Conservation (phyloP, 2,888 invertebrate species). For the Eupeodes latifasciatus region DNA sequence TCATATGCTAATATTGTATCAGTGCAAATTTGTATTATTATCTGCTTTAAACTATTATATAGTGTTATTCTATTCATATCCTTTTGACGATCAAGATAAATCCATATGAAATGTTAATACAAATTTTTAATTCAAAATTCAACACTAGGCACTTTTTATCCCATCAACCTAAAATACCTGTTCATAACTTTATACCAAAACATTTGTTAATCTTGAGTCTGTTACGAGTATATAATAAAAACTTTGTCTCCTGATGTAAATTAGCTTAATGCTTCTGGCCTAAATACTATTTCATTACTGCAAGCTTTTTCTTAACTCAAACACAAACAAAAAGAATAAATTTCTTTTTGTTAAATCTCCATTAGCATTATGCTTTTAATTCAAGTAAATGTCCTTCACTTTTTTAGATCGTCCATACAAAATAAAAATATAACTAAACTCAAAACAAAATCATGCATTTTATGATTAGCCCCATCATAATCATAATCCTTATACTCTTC, state of each 20-base stretch:
- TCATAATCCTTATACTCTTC: conserved; percentile 10
- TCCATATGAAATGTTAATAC: too few species aligned
- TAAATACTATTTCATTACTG: neutral
- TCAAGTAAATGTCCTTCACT: conserved; percentile 35
- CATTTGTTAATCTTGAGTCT: too few species aligned
- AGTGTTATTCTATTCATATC: too few species aligned
- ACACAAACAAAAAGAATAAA: neutral
- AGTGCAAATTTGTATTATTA: too few species aligned
- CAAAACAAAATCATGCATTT: conserved; percentile 56
- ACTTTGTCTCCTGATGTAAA: neutral
- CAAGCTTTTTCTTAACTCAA: neutral
- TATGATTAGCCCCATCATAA: conserved; percentile 68
- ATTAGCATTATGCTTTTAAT: conserved; percentile 50
- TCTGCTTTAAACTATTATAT: too few species aligned
- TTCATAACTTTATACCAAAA: too few species aligned
- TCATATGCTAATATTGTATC: too few species aligned
- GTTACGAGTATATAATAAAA: too few species aligned
- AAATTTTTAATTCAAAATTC: too few species aligned
- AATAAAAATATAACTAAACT: neutral
- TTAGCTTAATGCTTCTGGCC: conserved; percentile 16
- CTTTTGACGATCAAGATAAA: too few species aligned
- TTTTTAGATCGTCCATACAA: conserved; percentile 32
- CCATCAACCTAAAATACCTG: too few species aligned
- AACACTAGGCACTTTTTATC: too few species aligned
- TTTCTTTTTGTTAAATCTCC: conserved; percentile 2